These are phyloP conservation scores for Liolophura sinensis DNA, from an alignment of 1,140 invertebrate species.

Conservation along the genomic window DNA sequence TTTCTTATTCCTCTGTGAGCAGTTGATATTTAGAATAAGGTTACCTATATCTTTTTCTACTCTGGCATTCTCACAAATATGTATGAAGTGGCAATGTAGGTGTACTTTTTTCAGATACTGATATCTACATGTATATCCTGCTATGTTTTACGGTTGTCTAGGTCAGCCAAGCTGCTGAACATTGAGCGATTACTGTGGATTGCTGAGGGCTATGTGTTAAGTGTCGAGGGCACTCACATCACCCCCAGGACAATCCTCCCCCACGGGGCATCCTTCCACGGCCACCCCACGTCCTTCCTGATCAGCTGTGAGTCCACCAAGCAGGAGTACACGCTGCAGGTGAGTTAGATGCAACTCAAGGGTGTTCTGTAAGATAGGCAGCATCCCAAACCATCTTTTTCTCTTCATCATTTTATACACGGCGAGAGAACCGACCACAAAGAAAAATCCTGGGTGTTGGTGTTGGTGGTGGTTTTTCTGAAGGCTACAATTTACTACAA, in stretches of 20 bases:
- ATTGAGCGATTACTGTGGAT: conserved; percentile 61
- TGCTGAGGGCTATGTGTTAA: conserved; percentile 61
- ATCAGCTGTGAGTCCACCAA: conserved; percentile 58
- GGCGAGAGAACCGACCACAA: no score
- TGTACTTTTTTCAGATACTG: no score
- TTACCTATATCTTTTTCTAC: no score
- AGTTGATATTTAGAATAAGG: no score
- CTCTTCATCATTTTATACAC: no score
- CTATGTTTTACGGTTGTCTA: conserved; percentile 18
- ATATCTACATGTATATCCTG: no score
- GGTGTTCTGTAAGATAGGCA: not conserved
- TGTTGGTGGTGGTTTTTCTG: no score
- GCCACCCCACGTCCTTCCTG: conserved; percentile 58
- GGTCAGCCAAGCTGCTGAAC: conserved; percentile 56
- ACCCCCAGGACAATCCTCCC: conserved; percentile 60
- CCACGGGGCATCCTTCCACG: conserved; percentile 63
- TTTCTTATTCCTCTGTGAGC: no score
- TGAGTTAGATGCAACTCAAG: conserved; percentile 25
- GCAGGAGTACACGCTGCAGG: conserved; percentile 55
- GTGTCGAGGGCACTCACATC: conserved; percentile 60
- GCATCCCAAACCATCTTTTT: not conserved
- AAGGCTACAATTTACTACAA: no score
- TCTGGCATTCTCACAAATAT: no score
- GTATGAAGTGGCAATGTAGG: no score
- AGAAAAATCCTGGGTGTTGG: no score